Evolutionary conservation across 2,797 vertebrate genomes (phyloP).

Genomic region (Atherinosoma microstoma): DNA sequence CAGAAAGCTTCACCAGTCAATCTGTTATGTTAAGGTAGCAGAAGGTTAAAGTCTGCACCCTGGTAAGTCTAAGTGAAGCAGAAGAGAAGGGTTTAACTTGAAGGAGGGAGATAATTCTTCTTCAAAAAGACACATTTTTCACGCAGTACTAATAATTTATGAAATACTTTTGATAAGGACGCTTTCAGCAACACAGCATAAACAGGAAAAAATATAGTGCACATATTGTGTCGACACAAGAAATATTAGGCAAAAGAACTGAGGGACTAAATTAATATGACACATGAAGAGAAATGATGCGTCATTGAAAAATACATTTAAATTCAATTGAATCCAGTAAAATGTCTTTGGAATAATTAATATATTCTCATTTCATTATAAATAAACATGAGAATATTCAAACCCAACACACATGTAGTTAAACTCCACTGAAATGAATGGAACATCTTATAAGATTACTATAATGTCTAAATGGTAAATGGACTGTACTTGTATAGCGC

Average conservation of each 20-base stretch:
- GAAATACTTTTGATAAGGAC: neutral
- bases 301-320: neutral
- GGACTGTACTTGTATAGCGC: too few relatives aligned
- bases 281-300: neutral
- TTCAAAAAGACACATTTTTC: neutral
- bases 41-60: constrained; percentile 16
- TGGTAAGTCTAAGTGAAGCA: constrained; percentile 14
- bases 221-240: neutral
- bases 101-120: neutral
- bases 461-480: too few relatives aligned
- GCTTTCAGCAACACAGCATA: neutral
- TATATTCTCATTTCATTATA: too few relatives aligned
- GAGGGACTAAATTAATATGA: too few relatives aligned
- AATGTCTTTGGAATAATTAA: neutral
- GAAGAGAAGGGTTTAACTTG: constrained; percentile 11
- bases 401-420: neutral
- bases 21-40: constrained; percentile 29
- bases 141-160: neutral
- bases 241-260: neutral
- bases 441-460: too few relatives aligned
- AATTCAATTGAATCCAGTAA: neutral
- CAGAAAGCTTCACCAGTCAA: constrained; percentile 34
- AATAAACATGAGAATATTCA: neutral
- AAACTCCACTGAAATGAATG: too few relatives aligned
- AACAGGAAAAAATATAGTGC: neutral